Conservation (phyloP, 2,888 invertebrate genomes). For the Cistogaster globosa region DNA sequence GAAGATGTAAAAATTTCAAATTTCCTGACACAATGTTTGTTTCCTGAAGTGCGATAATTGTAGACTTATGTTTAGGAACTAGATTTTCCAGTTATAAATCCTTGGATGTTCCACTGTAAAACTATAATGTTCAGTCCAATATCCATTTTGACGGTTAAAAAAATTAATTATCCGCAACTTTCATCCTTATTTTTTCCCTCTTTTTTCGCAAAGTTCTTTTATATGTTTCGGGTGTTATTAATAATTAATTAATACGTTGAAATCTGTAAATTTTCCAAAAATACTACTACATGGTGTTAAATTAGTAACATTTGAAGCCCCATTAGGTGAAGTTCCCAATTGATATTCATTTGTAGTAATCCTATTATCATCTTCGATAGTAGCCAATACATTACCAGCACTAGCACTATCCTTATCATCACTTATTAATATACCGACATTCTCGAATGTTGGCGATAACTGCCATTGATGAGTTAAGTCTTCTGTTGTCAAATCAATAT, state of each 20-base stretch:
- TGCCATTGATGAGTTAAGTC: no score
- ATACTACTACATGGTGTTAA: slow-evolving; percentile 7
- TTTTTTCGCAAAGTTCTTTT: neutral
- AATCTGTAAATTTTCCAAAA: neutral
- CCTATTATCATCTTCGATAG: no score
- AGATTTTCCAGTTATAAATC: slow-evolving; percentile 3
- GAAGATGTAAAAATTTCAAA: neutral
- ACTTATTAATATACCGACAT: no score
- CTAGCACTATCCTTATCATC: no score
- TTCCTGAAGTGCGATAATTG: slow-evolving; percentile 9
- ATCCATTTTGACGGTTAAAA: slow-evolving; percentile 2
- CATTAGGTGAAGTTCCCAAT: neutral
- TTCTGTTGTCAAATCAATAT: no score
- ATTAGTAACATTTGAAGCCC: neutral
- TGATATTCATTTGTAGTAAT: neutral
- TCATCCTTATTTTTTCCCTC: neutral
- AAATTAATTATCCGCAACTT: neutral
- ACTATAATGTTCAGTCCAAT: slow-evolving; percentile 12
- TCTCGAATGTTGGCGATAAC: no score
- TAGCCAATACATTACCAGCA: no score
- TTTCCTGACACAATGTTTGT: neutral
- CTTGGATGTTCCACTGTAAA: slow-evolving; percentile 25
- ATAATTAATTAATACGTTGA: no score
- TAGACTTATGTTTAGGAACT: slow-evolving; percentile 6
- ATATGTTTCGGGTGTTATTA: slow-evolving; percentile 8